Conservation (phyloP, 2,888 invertebrate genomes). For the Trissolcus japonicus region DNA sequence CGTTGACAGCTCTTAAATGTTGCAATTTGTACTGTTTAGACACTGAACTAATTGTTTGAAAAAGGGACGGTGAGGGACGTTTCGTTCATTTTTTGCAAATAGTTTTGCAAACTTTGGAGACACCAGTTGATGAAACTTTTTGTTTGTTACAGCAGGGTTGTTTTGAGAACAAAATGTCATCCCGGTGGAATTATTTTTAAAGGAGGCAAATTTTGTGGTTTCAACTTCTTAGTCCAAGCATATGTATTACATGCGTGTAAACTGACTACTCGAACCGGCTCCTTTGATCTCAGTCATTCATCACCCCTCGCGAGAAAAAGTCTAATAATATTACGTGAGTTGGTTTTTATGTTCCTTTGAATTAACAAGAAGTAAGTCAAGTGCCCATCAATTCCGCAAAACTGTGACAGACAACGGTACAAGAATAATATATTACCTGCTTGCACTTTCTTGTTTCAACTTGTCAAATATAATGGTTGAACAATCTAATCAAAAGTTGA, state of each 20-base stretch:
- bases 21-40: slow-evolving; percentile 52
- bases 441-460: slow-evolving; percentile 1
- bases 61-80: no score
- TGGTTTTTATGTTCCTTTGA: slow-evolving; percentile 51
- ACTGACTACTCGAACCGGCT: slow-evolving; percentile 70
- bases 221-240: slow-evolving; percentile 64
- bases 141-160: no score
- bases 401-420: slow-evolving; percentile 31
- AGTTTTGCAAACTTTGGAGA: no score
- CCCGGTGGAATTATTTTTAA: slow-evolving; percentile 25
- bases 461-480: background rate
- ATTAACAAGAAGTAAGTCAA: slow-evolving; percentile 45
- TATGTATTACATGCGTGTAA: slow-evolving; percentile 76
- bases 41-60: no score
- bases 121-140: no score
- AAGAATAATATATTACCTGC: slow-evolving; percentile 20
- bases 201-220: slow-evolving; percentile 36
- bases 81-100: no score
- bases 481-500: background rate
- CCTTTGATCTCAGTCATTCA: slow-evolving; percentile 75
- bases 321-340: slow-evolving; percentile 70
- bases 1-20: slow-evolving; percentile 58
- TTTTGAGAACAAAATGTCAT: slow-evolving; percentile 16
- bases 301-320: slow-evolving; percentile 73
- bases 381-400: slow-evolving; percentile 39